Base-by-base conservation (phyloP, 2,797 vertebrate species). In the Anguilla marmorata region DNA sequence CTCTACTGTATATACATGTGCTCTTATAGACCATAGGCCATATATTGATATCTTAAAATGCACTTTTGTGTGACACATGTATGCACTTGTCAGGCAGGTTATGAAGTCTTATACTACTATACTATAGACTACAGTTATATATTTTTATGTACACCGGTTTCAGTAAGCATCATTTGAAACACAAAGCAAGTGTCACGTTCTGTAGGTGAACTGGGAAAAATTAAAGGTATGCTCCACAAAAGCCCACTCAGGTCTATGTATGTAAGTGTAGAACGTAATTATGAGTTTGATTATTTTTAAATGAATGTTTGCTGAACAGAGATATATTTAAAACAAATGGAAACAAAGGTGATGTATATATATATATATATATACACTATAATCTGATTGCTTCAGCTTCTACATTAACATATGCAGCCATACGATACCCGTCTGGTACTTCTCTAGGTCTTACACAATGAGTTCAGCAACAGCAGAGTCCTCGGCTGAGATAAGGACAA, bases 401-500 rank as follows among this genome's bases (percentile, higher is more conserved):
- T 5, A 69, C 24, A 69, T 76, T n/a, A 8, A 14, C 79, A 82
- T n/a, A 2, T 33, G 33, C 45, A 0, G 24, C 79, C 21, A n/a
- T 82, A 24, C 33, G 16, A 21, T 7, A 50, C 21, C 21, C 0
- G 21, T 24, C 33, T 0, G 2, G 37, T 4, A 80, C 6, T 50
- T 4, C 9, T 50, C 21, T 24, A 41, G 41, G 87, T 54, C 48
- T 80, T 12, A 14, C 37, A 8, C 74, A 66, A 30, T 72, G 3
- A 30, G 58, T 27, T 72, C 60, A 27, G 24, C 50, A 74, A 30
- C 50, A 37, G 21, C n/a, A 3, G 27, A 72, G 85, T 30, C 69
- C 52, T 63, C 50, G 37, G 50, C 54, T 24, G 52, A 14, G 56
- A 48, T 19, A 45, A 87, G 60, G 63, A 86, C 72, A 85, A 69